Evolutionary conservation across 2,888 invertebrate genomes (phyloP).

Genomic region (Ectropis crepuscularia): DNA sequence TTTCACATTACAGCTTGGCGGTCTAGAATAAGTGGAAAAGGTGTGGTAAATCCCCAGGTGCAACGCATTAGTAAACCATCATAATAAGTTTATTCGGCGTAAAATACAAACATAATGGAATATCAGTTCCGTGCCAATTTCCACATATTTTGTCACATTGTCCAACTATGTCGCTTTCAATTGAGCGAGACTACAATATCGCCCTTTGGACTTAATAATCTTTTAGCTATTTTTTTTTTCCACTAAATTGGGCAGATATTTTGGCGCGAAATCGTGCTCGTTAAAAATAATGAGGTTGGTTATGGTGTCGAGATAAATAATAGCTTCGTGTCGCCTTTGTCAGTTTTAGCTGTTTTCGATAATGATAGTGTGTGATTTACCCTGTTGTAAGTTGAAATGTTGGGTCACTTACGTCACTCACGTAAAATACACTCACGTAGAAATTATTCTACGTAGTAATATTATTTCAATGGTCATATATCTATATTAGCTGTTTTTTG

Average conservation of each 20-base stretch:
- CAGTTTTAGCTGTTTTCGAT: slow-evolving; percentile 50
- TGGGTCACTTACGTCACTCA: neutral
- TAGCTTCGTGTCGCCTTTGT: slow-evolving; percentile 56
- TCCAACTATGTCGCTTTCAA: slow-evolving; percentile 18
- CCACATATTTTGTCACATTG: slow-evolving; percentile 13
- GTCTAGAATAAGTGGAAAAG: no score
- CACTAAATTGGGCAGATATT: slow-evolving; percentile 73
- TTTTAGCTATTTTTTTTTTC: slow-evolving; percentile 64
- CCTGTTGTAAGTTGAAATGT: slow-evolving; percentile 25
- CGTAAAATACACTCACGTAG: neutral
- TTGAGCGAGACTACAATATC: slow-evolving; percentile 33
- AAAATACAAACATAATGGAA: neutral
- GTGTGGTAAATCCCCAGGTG: no score
- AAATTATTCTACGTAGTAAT: no score
- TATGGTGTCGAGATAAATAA: slow-evolving; percentile 67
- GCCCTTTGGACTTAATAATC: slow-evolving; percentile 54
- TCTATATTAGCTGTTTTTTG: no score
- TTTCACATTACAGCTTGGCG: no score
- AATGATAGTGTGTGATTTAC: slow-evolving; percentile 46
- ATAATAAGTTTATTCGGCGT: no score
- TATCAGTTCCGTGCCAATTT: neutral
- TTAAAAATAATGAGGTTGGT: slow-evolving; percentile 80
- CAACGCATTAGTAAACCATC: no score
- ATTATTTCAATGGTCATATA: no score
- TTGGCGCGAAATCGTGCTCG: slow-evolving; percentile 69